Base-by-base conservation (phyloP, 2,113 vertebrate genomes). In the Elephantulus edwardii region DNA sequence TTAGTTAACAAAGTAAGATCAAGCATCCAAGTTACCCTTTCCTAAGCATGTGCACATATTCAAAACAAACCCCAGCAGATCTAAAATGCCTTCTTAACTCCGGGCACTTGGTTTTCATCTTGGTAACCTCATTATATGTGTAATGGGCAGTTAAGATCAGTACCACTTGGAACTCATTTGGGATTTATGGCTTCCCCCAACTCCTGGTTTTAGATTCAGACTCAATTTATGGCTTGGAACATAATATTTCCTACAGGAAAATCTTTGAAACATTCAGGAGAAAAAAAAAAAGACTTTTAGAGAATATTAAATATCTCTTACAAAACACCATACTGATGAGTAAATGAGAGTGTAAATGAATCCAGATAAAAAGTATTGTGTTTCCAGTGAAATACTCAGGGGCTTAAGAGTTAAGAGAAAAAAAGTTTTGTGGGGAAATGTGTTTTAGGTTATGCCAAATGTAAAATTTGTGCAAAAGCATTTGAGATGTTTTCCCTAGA, bases 261-360 rank as follows among this genome's bases (percentile, higher is more conserved):
- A 95, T 88, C 91, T 92, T 95, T 95, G 94, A 95, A 95, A 96
- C 90, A 82, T 93, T 80, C 62, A 83, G 58, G 79, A 91, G 75
- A 82, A 94, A 87, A 60, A 87, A 60, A 24, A 94, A 94, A 91
- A 62, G 83, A 80, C 90, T 96, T 91, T 91, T 93, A 38, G 96
- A 95, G 94, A 94, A 96, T 96, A 96, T 94, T 88, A 93, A 96
- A 93, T 96, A 94, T 92, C 93, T 95, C 93, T 95, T 95, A 92
- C 91, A 95, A 95, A 93, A 96, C 88, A 92, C 88, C 90, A 96
- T 1, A 6, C 83, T 95, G 95, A 95, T 94, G 93, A 93, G 88
- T 93, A 93, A 95, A 95, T 90, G 88, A 92, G 88, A 88, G 91
- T 93, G 92, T 94, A 95, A 95, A 95, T 94, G 88, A 94, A 92